Percentiles rank a stretch among this genome's conserved stretches.
Conservation (phyloP, 2,797 vertebrate species). For the Hylomyscus alleni region DNA sequence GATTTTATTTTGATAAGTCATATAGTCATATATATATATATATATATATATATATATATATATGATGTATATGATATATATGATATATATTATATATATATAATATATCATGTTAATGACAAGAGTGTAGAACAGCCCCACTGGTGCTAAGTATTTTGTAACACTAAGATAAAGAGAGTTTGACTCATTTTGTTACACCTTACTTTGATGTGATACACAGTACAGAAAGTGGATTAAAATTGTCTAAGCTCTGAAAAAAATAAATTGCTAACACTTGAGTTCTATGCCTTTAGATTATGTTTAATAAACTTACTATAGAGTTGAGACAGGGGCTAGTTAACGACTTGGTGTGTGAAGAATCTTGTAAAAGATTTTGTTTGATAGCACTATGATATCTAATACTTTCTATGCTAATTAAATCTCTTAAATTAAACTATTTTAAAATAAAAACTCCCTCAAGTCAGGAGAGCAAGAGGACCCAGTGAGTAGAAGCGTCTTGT, state of each 20-base stretch:
- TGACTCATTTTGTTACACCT: slow-evolving; percentile 61
- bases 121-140: slow-evolving; percentile 63
- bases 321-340: background rate
- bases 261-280: background rate
- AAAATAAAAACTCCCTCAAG: background rate
- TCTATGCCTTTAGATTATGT: background rate
- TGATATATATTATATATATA: background rate
- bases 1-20: slow-evolving; percentile 77
- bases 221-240: slow-evolving; percentile 43
- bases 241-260: slow-evolving; percentile 43
- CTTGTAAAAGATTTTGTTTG: background rate
- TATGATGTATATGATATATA: background rate
- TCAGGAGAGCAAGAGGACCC: background rate
- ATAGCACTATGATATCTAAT: background rate
- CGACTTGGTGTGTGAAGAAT: background rate
- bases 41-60: background rate
- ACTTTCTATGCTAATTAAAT: background rate
- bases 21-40: slow-evolving; percentile 52
- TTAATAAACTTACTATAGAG: slow-evolving; percentile 32
- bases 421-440: background rate
- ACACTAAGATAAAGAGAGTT: slow-evolving; percentile 79
- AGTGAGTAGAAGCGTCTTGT: background rate
- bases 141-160: slow-evolving; percentile 77
- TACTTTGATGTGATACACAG: slow-evolving; percentile 58
- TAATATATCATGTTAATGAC: slow-evolving; percentile 73